phyloP scores from a whole-genome alignment of 2,113 vertebrate species.

The Dicrurus megarhynchus region DNA sequence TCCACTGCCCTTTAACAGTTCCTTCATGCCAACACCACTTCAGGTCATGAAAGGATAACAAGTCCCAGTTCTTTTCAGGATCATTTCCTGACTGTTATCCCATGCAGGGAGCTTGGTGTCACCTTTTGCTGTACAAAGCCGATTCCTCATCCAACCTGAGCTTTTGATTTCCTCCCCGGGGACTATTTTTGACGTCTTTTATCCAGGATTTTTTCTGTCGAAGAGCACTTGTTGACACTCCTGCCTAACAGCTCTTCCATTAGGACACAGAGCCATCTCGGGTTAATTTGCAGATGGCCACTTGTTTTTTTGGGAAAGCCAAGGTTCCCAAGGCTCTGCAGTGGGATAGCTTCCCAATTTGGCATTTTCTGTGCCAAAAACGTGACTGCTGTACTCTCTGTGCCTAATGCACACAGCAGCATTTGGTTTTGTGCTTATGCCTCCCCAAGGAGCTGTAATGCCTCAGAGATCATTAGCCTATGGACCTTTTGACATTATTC shows the following conservation, averaged over 20 bases:
- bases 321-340: background rate
- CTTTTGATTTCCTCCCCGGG: background rate
- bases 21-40: background rate
- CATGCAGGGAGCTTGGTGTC: background rate
- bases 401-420: background rate
- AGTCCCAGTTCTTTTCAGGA: background rate
- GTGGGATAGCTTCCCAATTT: background rate
- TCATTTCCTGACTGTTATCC: background rate
- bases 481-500: background rate
- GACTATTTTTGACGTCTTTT: background rate
- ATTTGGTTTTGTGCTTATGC: background rate
- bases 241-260: background rate
- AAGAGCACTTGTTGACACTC: background rate
- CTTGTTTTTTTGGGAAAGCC: background rate
- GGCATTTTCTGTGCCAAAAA: background rate
- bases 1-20: background rate
- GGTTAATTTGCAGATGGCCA: background rate
- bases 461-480: slow-evolving; percentile 12
- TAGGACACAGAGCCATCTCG: background rate
- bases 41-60: background rate
- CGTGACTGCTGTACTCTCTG: background rate
- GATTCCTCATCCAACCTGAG: background rate
- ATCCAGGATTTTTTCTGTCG: background rate
- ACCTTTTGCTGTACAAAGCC: background rate
- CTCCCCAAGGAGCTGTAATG: background rate